phyloP scores from a whole-genome alignment of 2,888 invertebrate genomes.

The Ischnura elegans region DNA sequence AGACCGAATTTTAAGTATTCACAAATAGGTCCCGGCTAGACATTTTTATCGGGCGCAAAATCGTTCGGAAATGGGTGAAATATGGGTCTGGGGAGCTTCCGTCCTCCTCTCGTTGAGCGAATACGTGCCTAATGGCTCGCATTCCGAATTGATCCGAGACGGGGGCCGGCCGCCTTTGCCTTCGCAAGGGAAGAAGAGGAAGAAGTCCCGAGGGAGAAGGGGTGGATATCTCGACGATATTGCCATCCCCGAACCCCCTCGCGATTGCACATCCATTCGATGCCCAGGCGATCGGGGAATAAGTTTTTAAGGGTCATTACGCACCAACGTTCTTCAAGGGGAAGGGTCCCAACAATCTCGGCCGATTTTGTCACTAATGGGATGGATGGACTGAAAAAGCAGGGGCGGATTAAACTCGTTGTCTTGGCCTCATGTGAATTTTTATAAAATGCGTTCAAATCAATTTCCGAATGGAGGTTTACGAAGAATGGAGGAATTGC shows the following conservation, averaged over 20 bases:
- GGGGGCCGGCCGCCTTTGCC: neutral
- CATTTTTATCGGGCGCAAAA: neutral
- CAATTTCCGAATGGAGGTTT: no score
- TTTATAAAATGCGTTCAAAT: no score
- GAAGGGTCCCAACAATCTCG: no score
- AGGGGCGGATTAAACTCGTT: no score
- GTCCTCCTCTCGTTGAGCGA: neutral
- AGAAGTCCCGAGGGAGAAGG: no score
- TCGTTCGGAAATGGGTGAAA: neutral
- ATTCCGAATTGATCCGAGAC: neutral
- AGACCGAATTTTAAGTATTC: neutral
- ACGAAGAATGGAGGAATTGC: no score
- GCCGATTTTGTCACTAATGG: no score
- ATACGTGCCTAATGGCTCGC: constrained; percentile 8
- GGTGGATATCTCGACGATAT: neutral
- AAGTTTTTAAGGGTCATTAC: no score
- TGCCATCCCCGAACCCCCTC: neutral
- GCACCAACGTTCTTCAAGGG: no score
- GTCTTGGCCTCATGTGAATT: no score
- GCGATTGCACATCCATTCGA: neutral
- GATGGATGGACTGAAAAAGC: no score
- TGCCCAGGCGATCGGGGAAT: no score
- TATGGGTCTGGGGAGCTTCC: neutral
- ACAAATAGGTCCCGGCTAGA: neutral
- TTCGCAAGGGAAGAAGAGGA: neutral